phyloP scores from a whole-genome alignment of 2,113 vertebrate species.

The Periophthalmus modestus region DNA sequence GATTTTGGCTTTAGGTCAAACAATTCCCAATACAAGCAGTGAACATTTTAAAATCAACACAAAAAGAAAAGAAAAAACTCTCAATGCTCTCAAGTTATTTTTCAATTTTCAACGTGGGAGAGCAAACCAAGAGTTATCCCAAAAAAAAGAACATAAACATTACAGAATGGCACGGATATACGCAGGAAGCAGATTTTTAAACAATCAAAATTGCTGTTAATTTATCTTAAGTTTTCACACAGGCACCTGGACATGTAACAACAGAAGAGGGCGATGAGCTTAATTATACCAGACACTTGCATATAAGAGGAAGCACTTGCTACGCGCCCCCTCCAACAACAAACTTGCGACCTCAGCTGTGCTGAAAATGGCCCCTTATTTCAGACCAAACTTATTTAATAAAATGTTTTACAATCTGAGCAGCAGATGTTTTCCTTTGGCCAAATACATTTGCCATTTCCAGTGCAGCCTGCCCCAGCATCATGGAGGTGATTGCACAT shows the following conservation, averaged over 20 bases:
- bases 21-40: slow-evolving; percentile 33
- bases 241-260: slow-evolving; percentile 71
- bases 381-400: neutral
- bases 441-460: neutral
- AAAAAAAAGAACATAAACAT: slow-evolving; percentile 9
- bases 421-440: neutral
- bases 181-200: slow-evolving; percentile 64
- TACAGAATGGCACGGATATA: slow-evolving; percentile 64
- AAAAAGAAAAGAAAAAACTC: slow-evolving; percentile 2
- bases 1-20: slow-evolving; percentile 58
- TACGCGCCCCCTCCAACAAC: slow-evolving; percentile 39
- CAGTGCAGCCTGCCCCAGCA: slow-evolving; percentile 33
- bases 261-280: slow-evolving; percentile 2
- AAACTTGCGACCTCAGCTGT: slow-evolving; percentile 34
- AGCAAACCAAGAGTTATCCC: slow-evolving; percentile 49
- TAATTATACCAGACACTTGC: slow-evolving; percentile 64
- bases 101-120: slow-evolving; percentile 35
- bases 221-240: slow-evolving; percentile 44
- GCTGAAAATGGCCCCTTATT: neutral
- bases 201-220: slow-evolving; percentile 67
- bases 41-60: slow-evolving; percentile 29
- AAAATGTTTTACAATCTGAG: neutral
- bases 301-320: slow-evolving; percentile 71
- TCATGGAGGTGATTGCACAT: slow-evolving; percentile 66
- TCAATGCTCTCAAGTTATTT: slow-evolving; percentile 42